phyloP scores from a whole-genome alignment of 2,888 invertebrate genomes.

The Lepidocyrtoides sp. region DNA sequence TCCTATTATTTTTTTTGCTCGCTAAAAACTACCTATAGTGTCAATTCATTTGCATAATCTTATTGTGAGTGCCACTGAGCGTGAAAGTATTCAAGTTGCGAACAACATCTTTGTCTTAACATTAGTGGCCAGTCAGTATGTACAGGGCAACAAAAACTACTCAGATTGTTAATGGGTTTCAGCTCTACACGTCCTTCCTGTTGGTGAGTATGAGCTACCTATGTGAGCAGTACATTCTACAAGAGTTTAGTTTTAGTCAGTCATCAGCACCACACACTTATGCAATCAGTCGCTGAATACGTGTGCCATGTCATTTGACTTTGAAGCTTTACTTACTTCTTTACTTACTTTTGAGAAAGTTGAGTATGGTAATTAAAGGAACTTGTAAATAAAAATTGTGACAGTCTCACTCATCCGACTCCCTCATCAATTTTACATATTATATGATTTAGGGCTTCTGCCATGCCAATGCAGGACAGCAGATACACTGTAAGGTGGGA shows the following conservation, averaged over 20 bases:
- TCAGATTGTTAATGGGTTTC: conserved; percentile 67
- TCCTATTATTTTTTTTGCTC: not conserved
- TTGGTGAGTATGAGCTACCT: conserved; percentile 54
- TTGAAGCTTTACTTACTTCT: not conserved
- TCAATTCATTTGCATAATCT: conserved; percentile 4
- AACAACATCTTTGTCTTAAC: not conserved
- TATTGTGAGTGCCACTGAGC: not conserved
- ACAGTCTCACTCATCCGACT: too few relatives aligned
- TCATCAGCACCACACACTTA: not conserved
- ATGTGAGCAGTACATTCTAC: not conserved
- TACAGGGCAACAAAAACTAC: conserved; percentile 29
- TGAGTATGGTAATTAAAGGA: conserved; percentile 77
- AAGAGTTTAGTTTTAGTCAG: not conserved
- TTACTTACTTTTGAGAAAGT: conserved; percentile 71
- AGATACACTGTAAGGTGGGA: not conserved
- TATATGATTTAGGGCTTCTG: too few relatives aligned
- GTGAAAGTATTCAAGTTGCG: conserved; percentile 51
- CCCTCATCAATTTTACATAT: too few relatives aligned
- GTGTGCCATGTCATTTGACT: conserved; percentile 38
- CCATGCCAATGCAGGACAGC: too few relatives aligned
- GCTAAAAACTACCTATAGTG: conserved; percentile 2
- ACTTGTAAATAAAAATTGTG: conserved; percentile 69
- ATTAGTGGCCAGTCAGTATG: conserved; percentile 15
- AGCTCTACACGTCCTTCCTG: conserved; percentile 75
- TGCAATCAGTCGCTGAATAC: not conserved